phyloP scores from a whole-genome alignment of 2,888 invertebrate species.

The Trachelus iudaicus region DNA sequence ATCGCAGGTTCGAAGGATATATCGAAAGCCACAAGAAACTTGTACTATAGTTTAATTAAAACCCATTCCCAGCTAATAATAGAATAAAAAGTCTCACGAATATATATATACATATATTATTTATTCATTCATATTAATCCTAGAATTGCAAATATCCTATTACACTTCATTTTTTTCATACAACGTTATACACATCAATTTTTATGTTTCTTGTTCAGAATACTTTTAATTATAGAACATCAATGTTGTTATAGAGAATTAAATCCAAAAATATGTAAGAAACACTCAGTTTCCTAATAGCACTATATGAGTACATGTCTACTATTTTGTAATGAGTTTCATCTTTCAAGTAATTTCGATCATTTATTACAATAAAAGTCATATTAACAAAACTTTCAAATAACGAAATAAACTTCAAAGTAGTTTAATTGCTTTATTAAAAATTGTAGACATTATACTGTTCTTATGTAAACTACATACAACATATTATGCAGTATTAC shows the following conservation, averaged over 20 bases:
- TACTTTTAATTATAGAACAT: neutral
- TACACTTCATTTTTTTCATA: neutral
- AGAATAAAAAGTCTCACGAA: neutral
- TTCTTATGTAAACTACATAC: neutral
- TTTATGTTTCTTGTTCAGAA: neutral
- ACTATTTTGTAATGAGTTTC: no score
- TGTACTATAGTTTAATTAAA: slow-evolving; percentile 46
- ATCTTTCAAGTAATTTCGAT: neutral
- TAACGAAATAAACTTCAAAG: neutral
- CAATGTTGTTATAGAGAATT: neutral
- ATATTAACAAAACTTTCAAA: neutral
- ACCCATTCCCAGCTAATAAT: neutral
- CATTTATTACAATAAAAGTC: neutral
- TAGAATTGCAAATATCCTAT: neutral
- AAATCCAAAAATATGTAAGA: neutral
- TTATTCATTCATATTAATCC: neutral
- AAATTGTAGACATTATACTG: neutral
- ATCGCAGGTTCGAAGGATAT: slow-evolving; percentile 39
- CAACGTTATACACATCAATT: slow-evolving; percentile 2
- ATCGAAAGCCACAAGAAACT: slow-evolving; percentile 45
- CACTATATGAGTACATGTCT: no score
- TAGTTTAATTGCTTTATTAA: neutral
- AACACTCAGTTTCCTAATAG: neutral
- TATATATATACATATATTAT: neutral
- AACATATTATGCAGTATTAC: neutral